Percentiles rank a stretch among this genome's conserved stretches.
Conservation (phyloP, 2,113 vertebrate species). For the Accipiter cooperii region DNA sequence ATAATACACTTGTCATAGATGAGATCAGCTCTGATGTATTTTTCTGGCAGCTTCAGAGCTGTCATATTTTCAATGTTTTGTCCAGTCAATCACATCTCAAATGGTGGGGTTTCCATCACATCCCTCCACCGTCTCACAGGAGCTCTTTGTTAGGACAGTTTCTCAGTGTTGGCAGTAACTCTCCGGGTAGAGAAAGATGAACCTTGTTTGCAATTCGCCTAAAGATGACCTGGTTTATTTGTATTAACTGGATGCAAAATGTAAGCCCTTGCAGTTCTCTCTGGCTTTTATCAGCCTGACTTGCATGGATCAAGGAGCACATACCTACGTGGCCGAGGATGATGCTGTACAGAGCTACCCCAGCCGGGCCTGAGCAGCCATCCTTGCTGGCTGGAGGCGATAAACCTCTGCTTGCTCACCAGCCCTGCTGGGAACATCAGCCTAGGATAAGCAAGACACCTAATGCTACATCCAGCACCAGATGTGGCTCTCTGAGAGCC, state of each 20-base stretch:
- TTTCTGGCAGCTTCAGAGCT: slow-evolving; percentile 15
- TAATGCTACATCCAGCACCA: not conserved
- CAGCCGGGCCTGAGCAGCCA: not conserved
- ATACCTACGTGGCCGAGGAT: not conserved
- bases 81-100: slow-evolving; percentile 57
- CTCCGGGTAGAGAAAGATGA: not conserved
- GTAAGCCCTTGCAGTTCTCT: not conserved
- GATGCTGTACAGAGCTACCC: not conserved
- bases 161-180: not conserved
- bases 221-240: not conserved
- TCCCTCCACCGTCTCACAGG: not conserved
- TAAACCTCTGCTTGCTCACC: not conserved
- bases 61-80: slow-evolving; percentile 56
- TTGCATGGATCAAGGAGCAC: not conserved
- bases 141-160: not conserved
- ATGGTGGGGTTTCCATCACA: not conserved
- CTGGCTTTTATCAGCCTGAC: not conserved
- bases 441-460: not conserved
- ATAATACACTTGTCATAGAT: slow-evolving; percentile 46
- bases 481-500: not conserved
- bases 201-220: not conserved
- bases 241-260: not conserved
- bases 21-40: slow-evolving; percentile 40
- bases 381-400: not conserved
- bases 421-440: not conserved